Evolutionary conservation across 2,113 vertebrate genomes (phyloP), one percentile per base, ranked within the genome.

Genomic region (Megaceryle maxima): DNA sequence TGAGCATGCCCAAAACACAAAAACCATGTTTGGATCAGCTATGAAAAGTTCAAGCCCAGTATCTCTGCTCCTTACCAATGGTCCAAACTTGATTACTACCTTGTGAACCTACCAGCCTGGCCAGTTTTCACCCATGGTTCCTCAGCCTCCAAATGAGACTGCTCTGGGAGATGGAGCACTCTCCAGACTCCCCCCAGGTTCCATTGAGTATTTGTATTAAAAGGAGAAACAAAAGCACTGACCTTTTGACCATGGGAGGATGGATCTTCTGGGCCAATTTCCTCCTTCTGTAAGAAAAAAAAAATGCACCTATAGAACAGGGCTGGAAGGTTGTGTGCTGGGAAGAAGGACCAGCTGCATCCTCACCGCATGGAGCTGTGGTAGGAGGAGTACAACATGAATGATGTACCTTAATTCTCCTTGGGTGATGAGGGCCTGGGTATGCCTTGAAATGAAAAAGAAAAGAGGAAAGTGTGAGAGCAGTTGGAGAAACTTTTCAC

Each of bases 241-340:
- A 97, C 97, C 96, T 97, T 97, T 11, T 88, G 95, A 66, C 51
- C 63, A 5, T 5, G 44, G 56, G 16, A 53, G 4, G 51, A 24
- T 37, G 51, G 37, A 78, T 86, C 79, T n/a, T 44, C 53, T 11
- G 41, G 62, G 16, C 8, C 74, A 37, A 29, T 26, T 26, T 87
- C n/a, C 33, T 95, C 79, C 77, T 94, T 95, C 96, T 97, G 53
- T 43, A 73, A 35, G 69, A 6, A 35, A n/a, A 43, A n/a, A 10
- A 43, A 16, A 26, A 10, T 0, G 9, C 28, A 31, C 0, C 1
- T 6, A 31, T 3, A 46, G 53, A 76, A n/a, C 1, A 0, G 6
- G 67, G 31, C 8, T 68, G 64, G 48, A 60, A 41, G 35, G 51
- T 0, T 9, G 33, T 1, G 6, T 20, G 31, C 5, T 5, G 19